phyloP scores from a whole-genome alignment of 1,140 invertebrate genomes.

The Ctenoplectra terminalis region DNA sequence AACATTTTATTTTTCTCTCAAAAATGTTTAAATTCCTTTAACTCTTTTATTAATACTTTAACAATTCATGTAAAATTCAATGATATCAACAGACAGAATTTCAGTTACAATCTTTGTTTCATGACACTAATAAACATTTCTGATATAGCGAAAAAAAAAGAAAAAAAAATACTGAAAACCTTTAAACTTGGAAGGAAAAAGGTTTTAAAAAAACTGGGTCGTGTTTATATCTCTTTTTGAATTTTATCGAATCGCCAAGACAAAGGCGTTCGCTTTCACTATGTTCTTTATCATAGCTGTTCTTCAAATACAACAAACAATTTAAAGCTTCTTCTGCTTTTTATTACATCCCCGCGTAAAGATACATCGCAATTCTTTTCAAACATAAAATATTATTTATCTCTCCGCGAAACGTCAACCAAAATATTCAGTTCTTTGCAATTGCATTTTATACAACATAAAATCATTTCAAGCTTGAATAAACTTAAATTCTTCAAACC shows the following conservation, averaged over 20 bases:
- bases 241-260: background rate
- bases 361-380: no score
- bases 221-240: background rate
- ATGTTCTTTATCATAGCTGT: no score
- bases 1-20: background rate
- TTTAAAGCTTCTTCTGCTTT: no score
- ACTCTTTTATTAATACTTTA: background rate
- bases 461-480: no score
- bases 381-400: no score
- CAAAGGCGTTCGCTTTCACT: conserved; percentile 7
- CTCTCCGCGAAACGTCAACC: no score
- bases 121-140: background rate
- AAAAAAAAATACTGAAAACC: background rate
- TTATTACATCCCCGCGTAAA: no score
- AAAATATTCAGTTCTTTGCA: no score
- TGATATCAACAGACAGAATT: background rate
- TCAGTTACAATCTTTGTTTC: background rate
- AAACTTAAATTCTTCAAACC: no score
- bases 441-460: no score
- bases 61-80: background rate
- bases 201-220: conserved; percentile 1
- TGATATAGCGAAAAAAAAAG: background rate
- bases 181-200: background rate
- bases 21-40: no score
- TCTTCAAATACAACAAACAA: no score